Percentiles rank a stretch among this genome's conserved stretches.
Evolutionary conservation across 2,888 invertebrate genomes (phyloP).

Genomic region (Cyrtodaria siliqua): DNA sequence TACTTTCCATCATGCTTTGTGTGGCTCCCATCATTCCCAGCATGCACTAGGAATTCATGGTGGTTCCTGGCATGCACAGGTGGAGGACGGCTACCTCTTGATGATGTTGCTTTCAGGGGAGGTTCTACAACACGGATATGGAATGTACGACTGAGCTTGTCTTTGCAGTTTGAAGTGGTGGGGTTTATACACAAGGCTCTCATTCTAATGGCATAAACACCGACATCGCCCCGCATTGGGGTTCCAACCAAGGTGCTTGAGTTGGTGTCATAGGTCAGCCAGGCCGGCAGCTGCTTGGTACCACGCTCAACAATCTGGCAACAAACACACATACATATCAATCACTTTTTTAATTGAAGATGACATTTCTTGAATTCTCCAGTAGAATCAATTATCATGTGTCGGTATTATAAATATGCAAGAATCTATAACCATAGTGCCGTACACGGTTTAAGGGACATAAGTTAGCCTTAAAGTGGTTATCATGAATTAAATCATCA

Average conservation of each 20-base stretch:
- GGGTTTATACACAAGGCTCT: conserved; percentile 49
- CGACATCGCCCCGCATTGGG: conserved; percentile 42
- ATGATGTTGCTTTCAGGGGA: conserved; percentile 44
- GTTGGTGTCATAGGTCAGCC: conserved; percentile 49
- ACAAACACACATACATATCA: too few relatives aligned
- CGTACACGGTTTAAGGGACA: too few relatives aligned
- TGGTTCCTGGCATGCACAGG: conserved; percentile 43
- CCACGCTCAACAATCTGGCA: conserved; percentile 53
- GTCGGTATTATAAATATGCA: too few relatives aligned
- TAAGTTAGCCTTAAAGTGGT: too few relatives aligned
- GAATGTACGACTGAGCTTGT: conserved; percentile 52
- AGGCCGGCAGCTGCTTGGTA: conserved; percentile 45
- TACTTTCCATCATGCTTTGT: conserved; percentile 37
- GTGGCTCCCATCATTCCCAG: conserved; percentile 17
- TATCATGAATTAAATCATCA: too few relatives aligned
- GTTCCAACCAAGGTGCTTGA: conserved; percentile 46
- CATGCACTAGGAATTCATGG: conserved; percentile 43
- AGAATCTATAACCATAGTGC: too few relatives aligned
- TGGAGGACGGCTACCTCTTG: conserved; percentile 51
- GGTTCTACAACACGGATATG: conserved; percentile 53
- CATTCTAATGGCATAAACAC: conserved; percentile 42
- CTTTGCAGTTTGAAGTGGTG: conserved; percentile 36
- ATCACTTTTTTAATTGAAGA: too few relatives aligned
- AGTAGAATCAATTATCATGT: too few relatives aligned
- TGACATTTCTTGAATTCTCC: too few relatives aligned